Evolutionary conservation across 2,888 invertebrate species (phyloP).

Genomic region (Lepeophtheirus nordmannii): DNA sequence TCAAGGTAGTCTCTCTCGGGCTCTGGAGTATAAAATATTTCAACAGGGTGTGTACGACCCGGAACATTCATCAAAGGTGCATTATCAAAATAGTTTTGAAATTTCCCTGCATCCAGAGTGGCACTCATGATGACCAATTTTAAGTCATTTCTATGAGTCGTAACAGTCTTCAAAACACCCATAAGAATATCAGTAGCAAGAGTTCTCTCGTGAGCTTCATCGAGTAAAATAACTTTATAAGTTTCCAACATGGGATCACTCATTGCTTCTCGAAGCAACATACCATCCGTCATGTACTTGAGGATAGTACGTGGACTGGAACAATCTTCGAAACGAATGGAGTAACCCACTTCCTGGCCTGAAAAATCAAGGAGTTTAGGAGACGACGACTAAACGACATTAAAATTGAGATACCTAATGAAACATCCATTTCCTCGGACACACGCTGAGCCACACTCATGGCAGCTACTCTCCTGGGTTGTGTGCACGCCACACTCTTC

Average conservation of each 20-base stretch:
- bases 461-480: constrained; percentile 53
- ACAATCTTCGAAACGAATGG: constrained; percentile 51
- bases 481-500: constrained; percentile 85
- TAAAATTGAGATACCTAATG: constrained; percentile 48
- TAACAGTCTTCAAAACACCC: constrained; percentile 95
- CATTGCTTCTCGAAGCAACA: constrained; percentile 97
- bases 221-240: constrained; percentile 86
- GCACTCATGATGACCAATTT: constrained; percentile 99
- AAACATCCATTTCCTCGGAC: constrained; percentile 98
- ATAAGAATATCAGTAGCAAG: constrained; percentile 95
- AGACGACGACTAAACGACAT: too few relatives aligned
- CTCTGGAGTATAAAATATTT: constrained; percentile 97
- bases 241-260: constrained; percentile 92
- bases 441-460: constrained; percentile 99
- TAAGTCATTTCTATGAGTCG: constrained; percentile 73
- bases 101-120: constrained; percentile 96
- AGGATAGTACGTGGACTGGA: constrained; percentile 29
- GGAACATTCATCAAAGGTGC: constrained; percentile 98
- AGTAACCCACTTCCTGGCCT: constrained; percentile 76
- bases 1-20: constrained; percentile 95
- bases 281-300: constrained; percentile 98
- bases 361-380: too few relatives aligned
- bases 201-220: constrained; percentile 97
- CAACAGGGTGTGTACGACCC: constrained; percentile 84
- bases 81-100: constrained; percentile 87